These are phyloP conservation scores for Thalpophila matura DNA, from an alignment of 2,888 invertebrate species.

Conservation along the genomic window DNA sequence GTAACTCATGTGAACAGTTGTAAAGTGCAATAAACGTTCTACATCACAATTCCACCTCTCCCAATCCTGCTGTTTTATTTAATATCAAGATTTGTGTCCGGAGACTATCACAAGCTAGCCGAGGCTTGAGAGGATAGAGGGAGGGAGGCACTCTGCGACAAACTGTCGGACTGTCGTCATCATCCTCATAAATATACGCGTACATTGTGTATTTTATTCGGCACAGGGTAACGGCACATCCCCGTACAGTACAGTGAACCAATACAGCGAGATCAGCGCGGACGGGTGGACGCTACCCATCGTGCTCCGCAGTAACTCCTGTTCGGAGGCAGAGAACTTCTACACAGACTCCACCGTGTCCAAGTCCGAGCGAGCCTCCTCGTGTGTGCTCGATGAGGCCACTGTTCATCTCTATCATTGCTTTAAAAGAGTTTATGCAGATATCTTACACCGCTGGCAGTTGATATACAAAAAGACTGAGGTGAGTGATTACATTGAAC, in stretches of 20 bases:
- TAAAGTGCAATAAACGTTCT: no score
- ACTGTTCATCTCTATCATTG: slow-evolving; percentile 93
- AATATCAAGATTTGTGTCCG: no score
- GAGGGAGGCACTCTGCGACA: no score
- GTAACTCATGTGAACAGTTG: no score
- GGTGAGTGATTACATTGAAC: no score
- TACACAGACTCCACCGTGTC: slow-evolving; percentile 81
- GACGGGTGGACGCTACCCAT: slow-evolving; percentile 95
- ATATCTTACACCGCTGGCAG: slow-evolving; percentile 96
- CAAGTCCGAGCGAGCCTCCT: slow-evolving; percentile 80
- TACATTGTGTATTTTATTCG: no score
- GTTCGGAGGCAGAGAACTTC: slow-evolving; percentile 96
- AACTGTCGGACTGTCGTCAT: no score
- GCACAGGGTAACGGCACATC: slow-evolving; percentile 93
- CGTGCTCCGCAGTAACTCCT: slow-evolving; percentile 95
- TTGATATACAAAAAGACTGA: slow-evolving; percentile 94
- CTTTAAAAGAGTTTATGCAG: slow-evolving; percentile 96
- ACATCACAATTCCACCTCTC: no score
- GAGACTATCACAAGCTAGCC: no score
- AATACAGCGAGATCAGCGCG: slow-evolving; percentile 93
- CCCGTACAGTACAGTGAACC: slow-evolving; percentile 97
- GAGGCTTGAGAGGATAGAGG: no score
- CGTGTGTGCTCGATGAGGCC: slow-evolving; percentile 85
- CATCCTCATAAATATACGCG: no score
- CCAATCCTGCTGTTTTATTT: no score